These are phyloP conservation scores for Nyctibius bracteatus DNA, from an alignment of 2,113 vertebrate species.

Conservation along the genomic window DNA sequence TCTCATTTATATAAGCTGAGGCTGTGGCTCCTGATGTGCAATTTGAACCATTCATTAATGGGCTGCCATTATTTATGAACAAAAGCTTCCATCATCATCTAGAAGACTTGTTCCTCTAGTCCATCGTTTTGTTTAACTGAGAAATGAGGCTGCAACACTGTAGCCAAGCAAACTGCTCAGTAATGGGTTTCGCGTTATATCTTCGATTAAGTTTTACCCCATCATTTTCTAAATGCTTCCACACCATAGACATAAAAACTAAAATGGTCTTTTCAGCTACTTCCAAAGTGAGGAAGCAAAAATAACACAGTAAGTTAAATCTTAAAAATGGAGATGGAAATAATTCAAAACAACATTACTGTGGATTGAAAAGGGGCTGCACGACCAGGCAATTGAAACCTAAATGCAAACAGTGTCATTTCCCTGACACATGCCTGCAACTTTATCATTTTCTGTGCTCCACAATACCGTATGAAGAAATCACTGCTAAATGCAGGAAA, in stretches of 20 bases:
- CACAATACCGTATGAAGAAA: fast-evolving
- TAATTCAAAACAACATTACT: background rate
- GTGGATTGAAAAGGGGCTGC: background rate
- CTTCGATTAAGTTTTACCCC: background rate
- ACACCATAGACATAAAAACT: background rate
- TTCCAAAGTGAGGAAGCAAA: background rate
- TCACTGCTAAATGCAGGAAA: background rate
- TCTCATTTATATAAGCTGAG: background rate
- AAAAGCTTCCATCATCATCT: slow-evolving; percentile 23
- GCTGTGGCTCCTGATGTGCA: background rate
- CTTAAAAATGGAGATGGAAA: background rate
- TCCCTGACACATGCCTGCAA: background rate
- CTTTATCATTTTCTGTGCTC: background rate
- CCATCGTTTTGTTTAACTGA: background rate
- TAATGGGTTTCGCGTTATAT: background rate
- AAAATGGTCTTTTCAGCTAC: background rate
- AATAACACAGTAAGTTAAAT: background rate
- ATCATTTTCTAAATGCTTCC: background rate
- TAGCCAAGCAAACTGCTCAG: background rate
- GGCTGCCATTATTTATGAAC: slow-evolving; percentile 15
- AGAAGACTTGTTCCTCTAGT: background rate
- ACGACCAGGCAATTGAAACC: background rate
- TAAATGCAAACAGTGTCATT: background rate
- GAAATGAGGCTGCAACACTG: background rate
- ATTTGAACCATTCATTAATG: background rate